Evolutionary conservation across 2,888 invertebrate species (phyloP), one percentile per base, ranked within the genome.

Genomic region (Halocaridina rubra): DNA sequence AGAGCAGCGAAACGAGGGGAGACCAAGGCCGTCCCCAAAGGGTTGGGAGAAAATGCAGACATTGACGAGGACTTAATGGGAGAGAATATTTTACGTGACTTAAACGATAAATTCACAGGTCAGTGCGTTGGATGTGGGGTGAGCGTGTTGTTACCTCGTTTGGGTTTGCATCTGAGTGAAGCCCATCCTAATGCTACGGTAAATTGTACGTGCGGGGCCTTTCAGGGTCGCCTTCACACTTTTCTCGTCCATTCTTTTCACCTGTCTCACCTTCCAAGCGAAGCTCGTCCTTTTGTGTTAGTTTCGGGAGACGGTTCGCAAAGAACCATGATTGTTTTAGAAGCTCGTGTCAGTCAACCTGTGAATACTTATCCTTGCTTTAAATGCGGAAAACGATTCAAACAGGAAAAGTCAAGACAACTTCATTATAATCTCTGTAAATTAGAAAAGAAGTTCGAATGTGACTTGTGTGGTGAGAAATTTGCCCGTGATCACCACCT

Each of bases 381-480:
- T 69, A 87, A 87, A 27, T 87, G 87, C 69, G 85, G 85, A 16
- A 87, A 87, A 46, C 74, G 79, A 3, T 87, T 87, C 71, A 87
- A 87, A 39, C 87, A 87, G 69, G 87, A 87, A 32, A 87, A 87
- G 71, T 87, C 87, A 8, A 33, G 87, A 2, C 87, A 87, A 33
- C 80, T 87, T 59, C 87, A 87, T 57, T 87, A 87, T 30, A 87
- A 87, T 29, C 81, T 87, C 16, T 87, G 87, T 53, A 87, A 87
- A 61, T 72, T 87, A 24, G 87, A 87, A 74, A 88, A 88, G 39
- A 87, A 87, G 67, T 86, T 81, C 69, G 87, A 85, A 24, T 88
- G 88, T 39, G 81, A 82, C n/a, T 64, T 84, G n/a, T 88, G 88
- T 80, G 86, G 87, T 16, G 87, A 88, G 61, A 87, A 86, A 74